Percentiles rank a stretch among this genome's conserved stretches.
phyloP scores from a whole-genome alignment of 2,888 invertebrate genomes.

The Lycaena phlaeas region DNA sequence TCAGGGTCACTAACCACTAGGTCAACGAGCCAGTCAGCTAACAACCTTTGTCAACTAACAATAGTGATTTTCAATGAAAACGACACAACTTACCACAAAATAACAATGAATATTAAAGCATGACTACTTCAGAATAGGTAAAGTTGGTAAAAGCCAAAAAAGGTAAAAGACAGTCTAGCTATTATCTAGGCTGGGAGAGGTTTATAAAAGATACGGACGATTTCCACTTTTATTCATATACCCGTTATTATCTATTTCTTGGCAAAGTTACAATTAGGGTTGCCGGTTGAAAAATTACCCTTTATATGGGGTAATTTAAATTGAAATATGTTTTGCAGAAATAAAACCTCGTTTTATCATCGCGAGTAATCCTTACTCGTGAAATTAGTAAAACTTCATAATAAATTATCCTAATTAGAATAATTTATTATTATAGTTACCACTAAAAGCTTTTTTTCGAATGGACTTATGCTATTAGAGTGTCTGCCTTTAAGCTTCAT shows the following conservation, averaged over 20 bases:
- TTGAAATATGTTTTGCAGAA: too few species aligned
- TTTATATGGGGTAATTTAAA: not conserved
- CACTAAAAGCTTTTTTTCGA: too few species aligned
- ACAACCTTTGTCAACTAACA: not conserved
- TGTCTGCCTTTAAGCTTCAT: too few species aligned
- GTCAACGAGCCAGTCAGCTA: too few species aligned
- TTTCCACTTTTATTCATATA: constrained; percentile 11
- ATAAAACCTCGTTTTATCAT: too few species aligned
- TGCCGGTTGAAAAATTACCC: not conserved
- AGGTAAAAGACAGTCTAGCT: not conserved
- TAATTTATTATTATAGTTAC: too few species aligned
- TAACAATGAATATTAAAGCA: not conserved
- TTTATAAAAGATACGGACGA: constrained; percentile 10
- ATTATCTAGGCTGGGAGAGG: constrained; percentile 4
- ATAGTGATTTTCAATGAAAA: not conserved
- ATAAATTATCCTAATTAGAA: too few species aligned
- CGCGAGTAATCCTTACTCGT: too few species aligned
- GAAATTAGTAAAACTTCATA: too few species aligned
- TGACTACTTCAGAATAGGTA: not conserved
- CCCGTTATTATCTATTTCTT: constrained; percentile 10
- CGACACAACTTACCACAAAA: not conserved
- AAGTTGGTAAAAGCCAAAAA: not conserved
- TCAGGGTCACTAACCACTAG: too few species aligned
- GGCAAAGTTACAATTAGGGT: constrained; percentile 9
- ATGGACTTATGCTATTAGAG: too few species aligned